Base-by-base conservation (phyloP, 2,113 vertebrate species). In the Crotalus viridis region DNA sequence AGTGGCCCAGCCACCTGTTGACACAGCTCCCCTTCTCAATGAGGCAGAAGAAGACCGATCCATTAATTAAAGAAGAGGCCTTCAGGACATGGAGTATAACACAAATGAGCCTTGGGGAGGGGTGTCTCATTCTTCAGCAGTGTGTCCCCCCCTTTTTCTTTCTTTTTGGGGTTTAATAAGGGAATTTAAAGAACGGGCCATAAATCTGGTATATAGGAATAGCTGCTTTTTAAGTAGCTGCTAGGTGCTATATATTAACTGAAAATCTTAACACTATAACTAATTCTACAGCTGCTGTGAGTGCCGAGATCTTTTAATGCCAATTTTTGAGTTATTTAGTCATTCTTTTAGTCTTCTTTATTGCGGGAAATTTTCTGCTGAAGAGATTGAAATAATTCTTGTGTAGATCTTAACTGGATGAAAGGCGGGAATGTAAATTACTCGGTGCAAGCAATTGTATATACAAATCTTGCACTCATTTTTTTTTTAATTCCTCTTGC, bases 21-120 rank as follows among this genome's bases (percentile, higher is more conserved):
- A 97, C 33, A 94, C 94, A 94, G 96, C 98, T 19, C 97, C 97
- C 0, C 97, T 98, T 59, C 95, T 96, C 15, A 87, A 81, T 0
- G 96, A 85, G 61, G 92, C 87, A 3, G 95, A 96, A 21, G 90
- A 87, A 0, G 24, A 89, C 26, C 64, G 89, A 24, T 91, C 90
- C 55, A 85, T 89, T 74, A 95, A 93, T 85, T 97, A 94, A 95
- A 93, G 48, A 10, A 52, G 74, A 43, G 24, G 13, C 9, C 22
- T 48, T 52, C 21, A 19, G 10, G 69, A 55, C 56, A 5, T 22
- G 10, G n/a, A 24, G 33, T 0, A 54, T 0, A 64, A 56, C 90
- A 4, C 13, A 56, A 21, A 85, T 39, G 21, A 81, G 59, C 46
- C 61, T 22, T 46, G 46, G 28, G 21, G 48, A n/a, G 9, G 48